Conservation (phyloP, 2,113 vertebrate genomes). For the Galemys pyrenaicus region DNA sequence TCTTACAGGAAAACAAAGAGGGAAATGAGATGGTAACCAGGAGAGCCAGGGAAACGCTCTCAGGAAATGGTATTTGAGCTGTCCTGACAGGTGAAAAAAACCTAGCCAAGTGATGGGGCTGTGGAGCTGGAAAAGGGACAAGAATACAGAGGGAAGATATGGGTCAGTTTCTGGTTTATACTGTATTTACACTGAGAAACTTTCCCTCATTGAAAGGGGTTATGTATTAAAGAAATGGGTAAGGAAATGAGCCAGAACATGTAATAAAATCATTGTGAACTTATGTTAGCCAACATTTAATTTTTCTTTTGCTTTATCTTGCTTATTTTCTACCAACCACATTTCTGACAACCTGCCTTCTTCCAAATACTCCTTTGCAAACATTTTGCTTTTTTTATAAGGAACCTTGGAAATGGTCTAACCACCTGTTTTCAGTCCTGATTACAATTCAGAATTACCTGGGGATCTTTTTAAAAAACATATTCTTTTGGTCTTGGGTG, state of each 20-base stretch:
- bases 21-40: neutral
- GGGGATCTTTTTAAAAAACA: neutral
- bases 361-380: neutral
- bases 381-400: neutral
- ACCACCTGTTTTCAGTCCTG: neutral
- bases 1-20: neutral
- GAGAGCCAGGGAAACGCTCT: neutral
- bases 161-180: neutral
- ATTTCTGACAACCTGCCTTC: neutral
- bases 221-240: neutral
- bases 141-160: neutral
- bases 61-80: neutral
- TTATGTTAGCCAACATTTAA: neutral
- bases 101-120: neutral
- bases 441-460: neutral
- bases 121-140: neutral
- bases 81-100: neutral
- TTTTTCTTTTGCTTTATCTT: conserved; percentile 23
- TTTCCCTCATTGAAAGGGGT: neutral
- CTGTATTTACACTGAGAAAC: neutral
- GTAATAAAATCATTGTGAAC: neutral
- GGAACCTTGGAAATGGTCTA: neutral
- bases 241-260: neutral
- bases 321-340: neutral
- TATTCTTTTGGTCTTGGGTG: neutral